A percentile compares a stretch with the other conserved stretches of the same genome.
Evolutionary conservation across 1,140 invertebrate genomes (phyloP).

Genomic region (Dreissena rostriformis): DNA sequence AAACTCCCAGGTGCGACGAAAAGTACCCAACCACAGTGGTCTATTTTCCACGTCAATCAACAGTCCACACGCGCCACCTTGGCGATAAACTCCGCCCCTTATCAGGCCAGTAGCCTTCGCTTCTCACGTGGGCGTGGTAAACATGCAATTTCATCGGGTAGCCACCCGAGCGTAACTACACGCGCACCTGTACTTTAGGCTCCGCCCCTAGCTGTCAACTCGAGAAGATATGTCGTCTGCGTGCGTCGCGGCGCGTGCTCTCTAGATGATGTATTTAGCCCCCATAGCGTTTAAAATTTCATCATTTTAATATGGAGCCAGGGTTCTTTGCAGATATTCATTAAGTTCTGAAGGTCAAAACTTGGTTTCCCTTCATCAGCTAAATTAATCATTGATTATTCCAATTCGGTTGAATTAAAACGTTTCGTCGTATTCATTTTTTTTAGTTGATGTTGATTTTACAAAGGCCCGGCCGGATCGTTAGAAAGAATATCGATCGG

Average conservation of each 20-base stretch:
- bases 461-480: too few relatives aligned
- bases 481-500: too few relatives aligned
- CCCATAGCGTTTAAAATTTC: conserved; percentile 51
- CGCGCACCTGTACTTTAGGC: conserved; percentile 50
- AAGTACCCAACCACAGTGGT: conserved; percentile 26
- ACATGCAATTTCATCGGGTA: conserved; percentile 17
- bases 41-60: conserved; percentile 55
- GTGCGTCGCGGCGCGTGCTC: conserved; percentile 48
- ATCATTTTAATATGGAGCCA: conserved; percentile 44
- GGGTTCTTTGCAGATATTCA: conserved; percentile 44
- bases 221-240: conserved; percentile 47
- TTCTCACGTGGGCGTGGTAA: conserved; percentile 23
- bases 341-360: conserved; percentile 41
- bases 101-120: conserved; percentile 12
- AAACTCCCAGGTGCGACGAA: conserved; percentile 47
- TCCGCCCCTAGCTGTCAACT: conserved; percentile 30
- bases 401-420: too few relatives aligned
- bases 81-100: not conserved
- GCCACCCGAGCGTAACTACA: conserved; percentile 41
- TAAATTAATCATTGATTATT: conserved; percentile 43
- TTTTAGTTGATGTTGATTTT: too few relatives aligned
- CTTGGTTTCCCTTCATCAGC: conserved; percentile 25
- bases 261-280: conserved; percentile 28
- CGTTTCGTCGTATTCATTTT: too few relatives aligned
- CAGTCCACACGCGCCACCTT: conserved; percentile 40